Evolutionary conservation across 2,113 vertebrate genomes (phyloP).

Genomic region (Prunella himalayana): DNA sequence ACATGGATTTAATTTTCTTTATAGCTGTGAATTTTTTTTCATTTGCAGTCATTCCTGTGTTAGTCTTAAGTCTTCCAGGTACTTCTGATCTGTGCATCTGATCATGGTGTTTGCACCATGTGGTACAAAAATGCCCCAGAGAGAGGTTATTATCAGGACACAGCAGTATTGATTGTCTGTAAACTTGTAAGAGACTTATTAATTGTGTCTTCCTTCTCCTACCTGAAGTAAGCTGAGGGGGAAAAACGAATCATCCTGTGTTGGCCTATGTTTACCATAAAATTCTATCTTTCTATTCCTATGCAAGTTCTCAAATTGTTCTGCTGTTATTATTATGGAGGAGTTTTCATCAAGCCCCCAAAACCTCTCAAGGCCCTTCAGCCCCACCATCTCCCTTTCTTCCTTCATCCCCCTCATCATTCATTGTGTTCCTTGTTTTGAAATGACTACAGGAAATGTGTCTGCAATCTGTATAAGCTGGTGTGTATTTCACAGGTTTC

Average conservation of each 20-base stretch:
- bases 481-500: not conserved
- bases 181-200: not conserved
- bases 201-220: not conserved
- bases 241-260: not conserved
- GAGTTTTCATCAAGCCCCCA: not conserved
- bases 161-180: not conserved
- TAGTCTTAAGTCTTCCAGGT: not conserved
- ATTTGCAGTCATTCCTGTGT: accelerated
- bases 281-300: not conserved
- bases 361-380: not conserved
- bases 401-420: not conserved
- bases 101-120: not conserved
- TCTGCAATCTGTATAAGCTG: not conserved
- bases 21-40: not conserved
- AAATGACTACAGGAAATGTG: not conserved
- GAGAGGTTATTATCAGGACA: not conserved
- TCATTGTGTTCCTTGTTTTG: not conserved
- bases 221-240: not conserved
- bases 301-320: accelerated
- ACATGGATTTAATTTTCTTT: not conserved
- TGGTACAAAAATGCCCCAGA: not conserved
- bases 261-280: not conserved
- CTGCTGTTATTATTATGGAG: not conserved
- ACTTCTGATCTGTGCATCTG: not conserved
- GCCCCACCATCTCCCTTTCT: not conserved